A percentile compares a stretch with the other conserved stretches of the same genome.
Conservation (phyloP, 2,113 vertebrate genomes). For the Hydrochoerus hydrochaeris region DNA sequence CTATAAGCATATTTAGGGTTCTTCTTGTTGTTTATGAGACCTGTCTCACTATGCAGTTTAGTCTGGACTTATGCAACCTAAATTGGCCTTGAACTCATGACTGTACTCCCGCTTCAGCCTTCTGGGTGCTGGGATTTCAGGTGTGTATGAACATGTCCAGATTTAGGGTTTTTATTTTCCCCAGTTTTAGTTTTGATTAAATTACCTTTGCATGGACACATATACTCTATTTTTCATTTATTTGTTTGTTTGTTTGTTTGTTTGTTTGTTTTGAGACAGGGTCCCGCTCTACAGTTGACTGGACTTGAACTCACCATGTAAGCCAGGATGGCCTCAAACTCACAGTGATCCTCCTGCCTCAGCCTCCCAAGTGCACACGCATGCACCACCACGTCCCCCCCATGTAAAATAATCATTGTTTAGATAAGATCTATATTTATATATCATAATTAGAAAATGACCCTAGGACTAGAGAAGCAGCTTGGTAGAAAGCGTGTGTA, state of each 20-base stretch:
- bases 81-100: not conserved
- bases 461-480: not conserved
- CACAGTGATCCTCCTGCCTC: no score
- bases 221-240: no score
- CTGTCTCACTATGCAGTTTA: not conserved
- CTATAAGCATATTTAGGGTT: not conserved
- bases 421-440: not conserved
- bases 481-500: not conserved
- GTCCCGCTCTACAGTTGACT: no score
- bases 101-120: not conserved
- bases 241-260: no score
- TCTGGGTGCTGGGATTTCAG: not conserved
- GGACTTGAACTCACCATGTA: no score
- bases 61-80: not conserved
- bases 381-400: no score
- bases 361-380: no score
- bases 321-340: no score
- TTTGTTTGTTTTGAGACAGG: no score
- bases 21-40: not conserved
- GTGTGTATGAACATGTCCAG: not conserved
- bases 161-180: not conserved
- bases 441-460: not conserved
- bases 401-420: constrained; percentile 42
- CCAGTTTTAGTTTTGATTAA: constrained; percentile 8
- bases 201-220: not conserved